Percentiles rank a stretch among this genome's conserved stretches.
These are phyloP conservation scores for Heterodera schachtii DNA, from an alignment of 1,140 invertebrate species.

Conservation along the genomic window DNA sequence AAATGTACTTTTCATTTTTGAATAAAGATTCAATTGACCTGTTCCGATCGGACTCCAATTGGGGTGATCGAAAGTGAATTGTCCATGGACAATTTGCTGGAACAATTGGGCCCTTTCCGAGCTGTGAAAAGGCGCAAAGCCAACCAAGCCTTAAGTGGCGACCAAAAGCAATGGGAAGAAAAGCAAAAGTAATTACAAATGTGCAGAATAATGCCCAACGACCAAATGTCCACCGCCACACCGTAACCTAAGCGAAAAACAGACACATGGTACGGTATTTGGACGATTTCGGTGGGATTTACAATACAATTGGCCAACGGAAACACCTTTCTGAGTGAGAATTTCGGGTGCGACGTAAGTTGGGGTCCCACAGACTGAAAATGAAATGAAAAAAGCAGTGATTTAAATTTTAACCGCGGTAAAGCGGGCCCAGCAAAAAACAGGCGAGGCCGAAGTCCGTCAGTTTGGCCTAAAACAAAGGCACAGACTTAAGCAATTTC, in stretches of 20 bases:
- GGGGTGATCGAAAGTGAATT: constrained; percentile 40
- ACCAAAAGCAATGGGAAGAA: too few species aligned
- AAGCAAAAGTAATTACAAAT: constrained; percentile 26
- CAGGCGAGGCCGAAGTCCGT: constrained; percentile 69
- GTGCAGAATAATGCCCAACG: constrained; percentile 48
- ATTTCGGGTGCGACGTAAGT: constrained; percentile 51
- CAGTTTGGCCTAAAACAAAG: constrained; percentile 56
- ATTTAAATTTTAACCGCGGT: constrained; percentile 10
- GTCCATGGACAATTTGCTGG: constrained; percentile 42
- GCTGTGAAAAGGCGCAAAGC: constrained; percentile 54
- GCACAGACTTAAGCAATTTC: background rate
- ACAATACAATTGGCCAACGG: background rate
- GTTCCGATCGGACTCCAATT: constrained; percentile 44
- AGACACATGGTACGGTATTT: background rate
- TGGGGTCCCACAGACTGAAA: constrained; percentile 50
- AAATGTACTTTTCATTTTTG: constrained; percentile 27
- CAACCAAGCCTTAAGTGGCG: constrained; percentile 31
- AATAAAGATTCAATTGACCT: constrained; percentile 22
- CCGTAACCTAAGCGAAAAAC: constrained; percentile 45
- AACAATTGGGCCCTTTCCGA: constrained; percentile 39
- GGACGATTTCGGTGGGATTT: background rate
- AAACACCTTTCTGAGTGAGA: constrained; percentile 33
- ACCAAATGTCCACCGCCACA: constrained; percentile 55
- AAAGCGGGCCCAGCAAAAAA: constrained; percentile 44
- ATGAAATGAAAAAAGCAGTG: background rate